A percentile compares a stretch with the other conserved stretches of the same genome.
These are phyloP conservation scores for Colletes collaris DNA, from an alignment of 2,888 invertebrate genomes.

Conservation along the genomic window DNA sequence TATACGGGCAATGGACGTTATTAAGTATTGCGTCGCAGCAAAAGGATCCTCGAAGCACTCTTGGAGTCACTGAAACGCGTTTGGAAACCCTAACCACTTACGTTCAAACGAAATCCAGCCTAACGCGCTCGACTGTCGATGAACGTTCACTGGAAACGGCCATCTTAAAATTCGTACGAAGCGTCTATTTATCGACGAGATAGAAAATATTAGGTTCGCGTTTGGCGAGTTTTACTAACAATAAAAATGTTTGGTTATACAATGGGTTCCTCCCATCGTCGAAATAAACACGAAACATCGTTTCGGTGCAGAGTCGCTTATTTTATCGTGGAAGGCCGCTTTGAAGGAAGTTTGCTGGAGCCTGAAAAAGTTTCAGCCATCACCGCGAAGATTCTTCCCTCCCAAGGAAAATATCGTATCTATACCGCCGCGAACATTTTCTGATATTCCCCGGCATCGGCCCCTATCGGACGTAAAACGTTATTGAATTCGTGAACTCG, in stretches of 20 bases:
- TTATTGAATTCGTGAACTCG: slow-evolving; percentile 41
- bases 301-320: neutral
- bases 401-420: slow-evolving; percentile 26
- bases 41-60: slow-evolving; percentile 66
- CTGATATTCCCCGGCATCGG: slow-evolving; percentile 33
- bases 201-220: too few species aligned
- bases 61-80: slow-evolving; percentile 59
- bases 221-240: too few species aligned
- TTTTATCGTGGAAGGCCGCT: neutral
- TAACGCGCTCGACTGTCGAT: too few species aligned
- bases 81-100: slow-evolving; percentile 18
- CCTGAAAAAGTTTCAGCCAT: slow-evolving; percentile 12
- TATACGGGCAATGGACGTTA: slow-evolving; percentile 68
- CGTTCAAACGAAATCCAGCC: neutral
- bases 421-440: slow-evolving; percentile 10
- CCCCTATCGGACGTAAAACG: slow-evolving; percentile 22
- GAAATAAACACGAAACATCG: neutral
- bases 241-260: neutral
- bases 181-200: neutral
- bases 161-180: neutral
- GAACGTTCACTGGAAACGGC: too few species aligned
- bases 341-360: neutral
- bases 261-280: neutral
- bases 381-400: slow-evolving; percentile 2
- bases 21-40: slow-evolving; percentile 62